Base-by-base conservation (phyloP, 2,888 invertebrate genomes). In the Belgica antarctica region DNA sequence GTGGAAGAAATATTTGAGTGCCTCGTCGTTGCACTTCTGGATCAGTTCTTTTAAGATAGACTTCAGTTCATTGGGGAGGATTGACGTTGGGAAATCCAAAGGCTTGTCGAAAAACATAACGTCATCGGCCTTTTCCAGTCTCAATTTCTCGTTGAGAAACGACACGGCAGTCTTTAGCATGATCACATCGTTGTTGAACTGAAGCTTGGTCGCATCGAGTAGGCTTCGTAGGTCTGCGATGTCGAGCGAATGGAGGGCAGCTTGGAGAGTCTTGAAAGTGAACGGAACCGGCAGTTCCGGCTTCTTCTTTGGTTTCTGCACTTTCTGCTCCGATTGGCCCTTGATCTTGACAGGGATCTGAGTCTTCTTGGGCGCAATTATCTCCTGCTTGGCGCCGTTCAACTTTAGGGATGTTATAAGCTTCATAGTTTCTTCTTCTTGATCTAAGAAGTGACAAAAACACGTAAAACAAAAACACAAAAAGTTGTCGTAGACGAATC, bases 1-100 rank as follows among this genome's bases (percentile, higher is more conserved):
- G 62, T 62, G n/a, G n/a, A 62, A 62, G 62, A 62, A 62, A 25
- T 62, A 62, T 12, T 62, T 25, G n/a, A 62, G 62, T 34, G 7
- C 34, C 15, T 62, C 62, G 10, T 12, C 1, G 19, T 25, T 62
- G 22, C 24, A 24, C 15, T 34, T 1, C 1, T 15, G 15, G n/a
- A 59, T 27, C 2, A 62, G 8, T n/a, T 10, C 19, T 17, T 28
- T 2, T 1, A 36, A 5, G n/a, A 62, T 31, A 7, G 22, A n/a
- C 12, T 19, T 36, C 8, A 62, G 31, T 1, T n/a, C 17, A 3
- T 31, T 10, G 7, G 62, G 62, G 1, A 36, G 34, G n/a, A 62
- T 62, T 31, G 2, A 15, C 2, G 4, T 62, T n/a, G 62, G 31
- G 19, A 19, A 22, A 17, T 62, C 31, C 2, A 62, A 19, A 19